Percentiles rank a stretch among this genome's conserved stretches.
These are phyloP conservation scores for Chrysopilus asiliformis DNA, from an alignment of 2,888 invertebrate species.

Conservation along the genomic window DNA sequence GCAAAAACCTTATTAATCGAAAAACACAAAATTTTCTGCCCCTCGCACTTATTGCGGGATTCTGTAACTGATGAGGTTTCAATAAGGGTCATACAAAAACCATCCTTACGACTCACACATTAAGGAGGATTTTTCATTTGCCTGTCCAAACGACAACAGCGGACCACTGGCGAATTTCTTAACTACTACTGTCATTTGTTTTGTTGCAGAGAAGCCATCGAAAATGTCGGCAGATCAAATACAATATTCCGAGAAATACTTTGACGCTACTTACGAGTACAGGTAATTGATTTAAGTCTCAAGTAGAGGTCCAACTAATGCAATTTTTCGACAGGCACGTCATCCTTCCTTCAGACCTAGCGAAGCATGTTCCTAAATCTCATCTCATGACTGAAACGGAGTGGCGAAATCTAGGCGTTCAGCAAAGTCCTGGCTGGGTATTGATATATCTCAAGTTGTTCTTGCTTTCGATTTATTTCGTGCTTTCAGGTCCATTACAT, in stretches of 20 bases:
- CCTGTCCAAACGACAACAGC: too few relatives aligned
- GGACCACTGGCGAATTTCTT: too few relatives aligned
- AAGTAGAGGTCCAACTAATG: constrained; percentile 5
- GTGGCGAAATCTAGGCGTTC: constrained; percentile 88
- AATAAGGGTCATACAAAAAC: too few relatives aligned
- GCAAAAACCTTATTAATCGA: not conserved
- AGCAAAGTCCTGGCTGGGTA: constrained; percentile 84
- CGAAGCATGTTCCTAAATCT: constrained; percentile 71
- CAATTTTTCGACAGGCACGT: constrained; percentile 55
- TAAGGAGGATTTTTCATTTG: too few relatives aligned
- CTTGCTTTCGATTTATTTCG: too few relatives aligned
- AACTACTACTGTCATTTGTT: too few relatives aligned
- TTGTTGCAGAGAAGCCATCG: too few relatives aligned
- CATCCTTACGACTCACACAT: too few relatives aligned
- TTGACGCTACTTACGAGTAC: constrained; percentile 77
- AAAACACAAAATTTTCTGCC: not conserved
- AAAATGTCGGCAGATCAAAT: constrained; percentile 66
- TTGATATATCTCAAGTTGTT: too few relatives aligned
- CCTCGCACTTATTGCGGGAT: not conserved
- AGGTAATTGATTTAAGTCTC: constrained; percentile 41
- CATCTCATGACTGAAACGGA: constrained; percentile 90
- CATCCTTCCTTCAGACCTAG: constrained; percentile 72
- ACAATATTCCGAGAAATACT: constrained; percentile 86
- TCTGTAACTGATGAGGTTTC: not conserved
- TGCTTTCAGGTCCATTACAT: constrained; percentile 36